Evolutionary conservation across 2,113 vertebrate genomes (phyloP).

Genomic region (Mus musculus): DNA sequence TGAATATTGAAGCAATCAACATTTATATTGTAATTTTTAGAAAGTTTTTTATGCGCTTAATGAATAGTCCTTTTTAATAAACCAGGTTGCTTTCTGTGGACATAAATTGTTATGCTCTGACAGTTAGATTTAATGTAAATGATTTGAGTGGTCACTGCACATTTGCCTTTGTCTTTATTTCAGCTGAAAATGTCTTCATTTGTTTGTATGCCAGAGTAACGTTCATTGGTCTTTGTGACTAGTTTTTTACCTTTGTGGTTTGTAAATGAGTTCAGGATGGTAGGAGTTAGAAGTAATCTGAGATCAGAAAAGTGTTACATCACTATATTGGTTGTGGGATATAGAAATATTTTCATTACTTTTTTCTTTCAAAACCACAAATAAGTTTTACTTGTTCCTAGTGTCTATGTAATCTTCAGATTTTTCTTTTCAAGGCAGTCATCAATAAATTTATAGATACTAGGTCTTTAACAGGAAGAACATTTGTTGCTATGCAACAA

Average conservation of each 20-base stretch:
- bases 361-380: background rate
- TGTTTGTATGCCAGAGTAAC: constrained; percentile 32
- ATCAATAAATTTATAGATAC: background rate
- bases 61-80: background rate
- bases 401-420: background rate
- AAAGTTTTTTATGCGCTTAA: background rate
- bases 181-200: constrained; percentile 14
- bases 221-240: background rate
- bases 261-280: constrained; percentile 41
- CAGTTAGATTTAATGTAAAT: background rate
- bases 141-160: background rate
- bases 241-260: constrained; percentile 20
- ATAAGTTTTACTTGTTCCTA: constrained; percentile 27
- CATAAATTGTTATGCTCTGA: background rate
- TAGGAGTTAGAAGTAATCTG: constrained; percentile 47
- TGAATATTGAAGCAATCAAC: background rate
- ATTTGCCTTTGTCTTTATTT: constrained; percentile 55
- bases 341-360: constrained; percentile 10
- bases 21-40: constrained; percentile 53
- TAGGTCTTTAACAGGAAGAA: background rate
- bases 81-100: background rate
- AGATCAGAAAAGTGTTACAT: constrained; percentile 13
- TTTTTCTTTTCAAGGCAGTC: background rate
- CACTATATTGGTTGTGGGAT: background rate
- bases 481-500: constrained; percentile 21